Evolutionary conservation across 2,888 invertebrate species (phyloP).

Genomic region (Zhuqinia jingwanae): DNA sequence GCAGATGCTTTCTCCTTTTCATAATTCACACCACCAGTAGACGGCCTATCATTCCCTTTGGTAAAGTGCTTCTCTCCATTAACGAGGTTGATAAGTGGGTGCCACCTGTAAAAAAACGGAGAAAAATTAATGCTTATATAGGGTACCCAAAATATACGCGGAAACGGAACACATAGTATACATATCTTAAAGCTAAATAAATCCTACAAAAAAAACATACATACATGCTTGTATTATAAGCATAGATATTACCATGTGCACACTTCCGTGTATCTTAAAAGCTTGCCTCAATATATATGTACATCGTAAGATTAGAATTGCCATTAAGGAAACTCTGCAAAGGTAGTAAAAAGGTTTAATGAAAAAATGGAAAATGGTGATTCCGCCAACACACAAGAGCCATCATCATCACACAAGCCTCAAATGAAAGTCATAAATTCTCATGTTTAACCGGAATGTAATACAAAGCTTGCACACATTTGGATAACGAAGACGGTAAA

Average conservation of each 20-base stretch:
- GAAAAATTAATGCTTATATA: neutral
- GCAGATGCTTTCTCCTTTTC: constrained; percentile 42
- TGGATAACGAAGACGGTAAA: neutral
- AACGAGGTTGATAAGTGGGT: constrained; percentile 77
- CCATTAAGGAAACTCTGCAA: constrained; percentile 19
- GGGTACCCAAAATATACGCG: neutral
- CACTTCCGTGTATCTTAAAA: neutral
- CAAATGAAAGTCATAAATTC: constrained; percentile 49
- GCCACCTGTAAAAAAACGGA: constrained; percentile 74
- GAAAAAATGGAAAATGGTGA: constrained; percentile 43
- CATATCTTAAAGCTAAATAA: too few species aligned
- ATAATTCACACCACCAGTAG: constrained; percentile 42
- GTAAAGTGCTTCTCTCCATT: constrained; percentile 75
- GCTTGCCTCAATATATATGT: neutral
- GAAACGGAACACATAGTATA: neutral
- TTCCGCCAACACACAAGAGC: constrained; percentile 19
- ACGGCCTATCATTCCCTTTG: constrained; percentile 62
- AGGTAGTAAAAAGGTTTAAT: constrained; percentile 31
- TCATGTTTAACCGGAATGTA: constrained; percentile 22
- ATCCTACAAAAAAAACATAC: constrained; percentile 30
- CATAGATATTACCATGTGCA: too few species aligned
- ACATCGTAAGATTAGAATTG: constrained; percentile 25
- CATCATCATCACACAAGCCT: constrained; percentile 41
- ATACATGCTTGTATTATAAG: neutral
- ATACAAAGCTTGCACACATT: neutral